Evolutionary conservation across 2,113 vertebrate species (phyloP).

Genomic region (Eidolon helvum): DNA sequence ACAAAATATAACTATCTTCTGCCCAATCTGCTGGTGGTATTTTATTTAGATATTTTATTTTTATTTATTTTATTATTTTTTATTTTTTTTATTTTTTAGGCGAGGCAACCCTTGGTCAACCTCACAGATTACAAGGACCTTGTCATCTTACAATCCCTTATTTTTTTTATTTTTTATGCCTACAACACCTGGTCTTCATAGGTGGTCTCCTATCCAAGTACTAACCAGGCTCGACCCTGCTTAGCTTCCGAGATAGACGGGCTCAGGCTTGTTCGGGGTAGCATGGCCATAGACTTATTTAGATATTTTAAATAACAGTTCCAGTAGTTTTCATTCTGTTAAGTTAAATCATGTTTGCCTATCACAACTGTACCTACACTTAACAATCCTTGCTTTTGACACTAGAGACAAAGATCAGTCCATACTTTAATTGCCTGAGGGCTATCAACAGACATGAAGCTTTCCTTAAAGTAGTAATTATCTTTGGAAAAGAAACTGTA

Average conservation of each 20-base stretch:
- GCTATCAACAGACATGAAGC: constrained; percentile 35
- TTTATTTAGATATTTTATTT: constrained; percentile 34
- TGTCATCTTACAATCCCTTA: too few species aligned
- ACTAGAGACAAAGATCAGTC: constrained; percentile 29
- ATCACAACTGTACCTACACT: neutral
- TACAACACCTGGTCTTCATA: too few species aligned
- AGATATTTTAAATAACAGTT: neutral
- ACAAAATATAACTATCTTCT: neutral
- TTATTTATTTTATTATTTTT: too few species aligned
- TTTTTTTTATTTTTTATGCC: too few species aligned
- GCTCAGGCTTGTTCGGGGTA: too few species aligned
- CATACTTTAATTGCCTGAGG: constrained; percentile 45
- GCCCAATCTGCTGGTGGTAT: neutral
- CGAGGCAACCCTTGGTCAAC: too few species aligned
- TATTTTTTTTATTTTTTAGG: too few species aligned
- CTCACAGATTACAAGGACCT: too few species aligned
- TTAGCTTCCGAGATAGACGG: too few species aligned
- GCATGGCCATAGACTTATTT: neutral
- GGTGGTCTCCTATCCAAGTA: too few species aligned
- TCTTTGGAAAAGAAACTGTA: constrained; percentile 36
- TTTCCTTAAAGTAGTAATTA: constrained; percentile 41
- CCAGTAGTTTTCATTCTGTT: constrained; percentile 36
- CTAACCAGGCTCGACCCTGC: too few species aligned
- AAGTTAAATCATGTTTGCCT: constrained; percentile 15
- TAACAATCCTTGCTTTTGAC: constrained; percentile 14